Conservation (phyloP, 2,113 vertebrate genomes). For the Chascanopsetta lugubris region DNA sequence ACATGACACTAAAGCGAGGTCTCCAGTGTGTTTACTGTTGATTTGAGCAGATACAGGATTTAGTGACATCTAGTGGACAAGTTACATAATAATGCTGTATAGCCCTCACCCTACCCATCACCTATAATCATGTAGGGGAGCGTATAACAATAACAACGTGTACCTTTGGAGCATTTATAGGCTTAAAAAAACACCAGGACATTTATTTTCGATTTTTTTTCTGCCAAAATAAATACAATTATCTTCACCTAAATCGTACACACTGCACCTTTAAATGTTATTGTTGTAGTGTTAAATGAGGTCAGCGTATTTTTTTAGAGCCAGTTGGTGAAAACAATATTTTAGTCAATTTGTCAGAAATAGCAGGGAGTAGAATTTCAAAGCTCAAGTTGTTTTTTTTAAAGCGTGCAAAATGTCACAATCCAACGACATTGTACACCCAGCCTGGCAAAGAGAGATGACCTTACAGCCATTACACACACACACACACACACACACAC, state of each 20-base stretch:
- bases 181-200: no score
- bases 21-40: not conserved
- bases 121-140: no score
- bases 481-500: conserved; percentile 14
- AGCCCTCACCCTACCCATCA: no score
- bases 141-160: no score
- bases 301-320: conserved; percentile 55
- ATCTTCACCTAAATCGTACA: no score
- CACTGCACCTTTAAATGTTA: conserved; percentile 13
- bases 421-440: conserved; percentile 65
- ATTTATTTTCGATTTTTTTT: no score
- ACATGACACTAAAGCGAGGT: not conserved
- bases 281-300: conserved; percentile 18
- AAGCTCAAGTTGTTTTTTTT: conserved; percentile 74
- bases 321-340: conserved; percentile 74
- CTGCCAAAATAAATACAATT: no score
- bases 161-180: no score
- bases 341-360: conserved; percentile 80
- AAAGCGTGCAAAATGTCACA: conserved; percentile 75
- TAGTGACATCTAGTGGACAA: no score
- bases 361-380: conserved; percentile 80
- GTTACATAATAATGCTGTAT: no score
- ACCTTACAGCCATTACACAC: conserved; percentile 59
- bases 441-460: conserved; percentile 59
- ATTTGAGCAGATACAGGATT: no score